Base-by-base conservation (phyloP, 1,140 invertebrate species). In the Heliconius eleuchia region DNA sequence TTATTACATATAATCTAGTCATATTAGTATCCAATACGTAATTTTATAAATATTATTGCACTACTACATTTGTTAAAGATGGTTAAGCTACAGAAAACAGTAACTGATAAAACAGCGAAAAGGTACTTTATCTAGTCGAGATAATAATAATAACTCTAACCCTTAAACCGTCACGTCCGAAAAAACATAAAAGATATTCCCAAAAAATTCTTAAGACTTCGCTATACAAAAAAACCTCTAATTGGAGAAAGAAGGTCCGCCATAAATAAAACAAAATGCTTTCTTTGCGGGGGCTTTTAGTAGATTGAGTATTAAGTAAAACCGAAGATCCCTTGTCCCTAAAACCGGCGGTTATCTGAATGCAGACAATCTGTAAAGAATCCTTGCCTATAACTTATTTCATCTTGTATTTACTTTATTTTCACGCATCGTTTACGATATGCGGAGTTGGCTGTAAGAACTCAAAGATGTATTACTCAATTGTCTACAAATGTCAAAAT, bases 311-410 rank as follows among this genome's bases (percentile, higher is more conserved):
- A 76, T 70, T 42, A 46, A 76, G 74, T 76, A 70, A 66, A 76
- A 42, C 60, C 57, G 74, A 70, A 55, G 60, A 52, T 46, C 74
- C 60, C 60, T 70, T 55, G 60, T 70, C 30, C 19, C 55, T 39
- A 11, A 66, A 75, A 70, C 42, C n/a, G 74, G 13, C 23, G 78
- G 39, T 39, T 71, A 79, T 80, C 73, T 78, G 77, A 80, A 83
- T 76, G 75, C 78, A 78, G 52, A 76, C 71, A 80, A 83, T 83
- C 80, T 60, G 55, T 66, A 13, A 3, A 66, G 9, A 66, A 66
- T 66, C 50, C 50, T 52, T 23, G 19, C n/a, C 19, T 11, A 23
- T 57, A n/a, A 3, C 0, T 66, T 30, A 3, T 66, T 27, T 66
- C 23, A 16, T n/a, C 8, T 66, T 66, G 11, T 30, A 27, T 30